These are phyloP conservation scores for Pelecanoides urinatrix DNA, from an alignment of 2,113 vertebrate species.

Conservation along the genomic window DNA sequence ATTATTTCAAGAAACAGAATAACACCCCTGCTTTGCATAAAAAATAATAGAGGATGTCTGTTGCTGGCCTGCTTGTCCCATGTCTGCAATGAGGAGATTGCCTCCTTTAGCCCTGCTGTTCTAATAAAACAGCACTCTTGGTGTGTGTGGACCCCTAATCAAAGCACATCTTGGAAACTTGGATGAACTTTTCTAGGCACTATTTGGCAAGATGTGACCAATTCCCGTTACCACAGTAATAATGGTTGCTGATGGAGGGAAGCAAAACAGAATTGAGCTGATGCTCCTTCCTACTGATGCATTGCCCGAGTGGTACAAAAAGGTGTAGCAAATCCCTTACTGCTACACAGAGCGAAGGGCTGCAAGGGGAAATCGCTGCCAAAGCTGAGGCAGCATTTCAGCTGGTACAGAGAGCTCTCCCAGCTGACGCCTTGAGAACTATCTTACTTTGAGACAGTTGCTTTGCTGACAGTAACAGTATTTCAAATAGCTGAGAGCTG, in stretches of 20 bases:
- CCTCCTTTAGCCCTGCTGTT: not conserved
- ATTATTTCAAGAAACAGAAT: not conserved
- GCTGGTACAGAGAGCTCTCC: not conserved
- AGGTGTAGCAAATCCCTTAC: not conserved
- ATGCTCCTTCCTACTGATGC: not conserved
- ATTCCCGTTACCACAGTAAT: not conserved
- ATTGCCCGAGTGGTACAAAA: not conserved
- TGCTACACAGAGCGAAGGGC: not conserved
- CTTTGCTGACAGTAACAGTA: conserved; percentile 4
- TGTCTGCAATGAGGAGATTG: not conserved
- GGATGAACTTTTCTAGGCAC: not conserved
- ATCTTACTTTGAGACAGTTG: not conserved
- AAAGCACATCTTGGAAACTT: not conserved
- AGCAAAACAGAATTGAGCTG: not conserved
- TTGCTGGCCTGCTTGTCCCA: not conserved
- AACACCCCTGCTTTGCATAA: not conserved
- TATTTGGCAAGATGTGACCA: not conserved
- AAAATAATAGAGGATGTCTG: not conserved
- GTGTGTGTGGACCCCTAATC: too few relatives aligned
- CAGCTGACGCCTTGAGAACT: not conserved
- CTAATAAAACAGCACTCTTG: not conserved
- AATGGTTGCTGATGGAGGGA: not conserved
- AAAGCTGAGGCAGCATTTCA: not conserved
- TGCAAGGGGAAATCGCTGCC: not conserved
- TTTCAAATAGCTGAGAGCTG: conserved; percentile 20